phyloP scores from a whole-genome alignment of 2,888 invertebrate genomes.

The Drosophila conformis region DNA sequence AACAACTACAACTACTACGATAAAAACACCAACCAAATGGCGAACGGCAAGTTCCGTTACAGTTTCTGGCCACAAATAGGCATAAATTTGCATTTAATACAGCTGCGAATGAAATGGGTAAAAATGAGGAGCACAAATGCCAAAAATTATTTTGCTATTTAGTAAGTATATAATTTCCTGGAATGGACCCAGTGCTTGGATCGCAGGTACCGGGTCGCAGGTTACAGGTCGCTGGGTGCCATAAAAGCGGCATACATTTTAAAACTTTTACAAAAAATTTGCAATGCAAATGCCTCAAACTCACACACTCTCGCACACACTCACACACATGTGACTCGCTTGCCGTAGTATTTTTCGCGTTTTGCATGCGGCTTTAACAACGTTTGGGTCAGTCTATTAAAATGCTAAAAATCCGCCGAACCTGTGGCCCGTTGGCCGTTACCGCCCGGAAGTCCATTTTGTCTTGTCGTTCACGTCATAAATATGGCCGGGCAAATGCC shows the following conservation, averaged over 20 bases:
- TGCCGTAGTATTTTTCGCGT: conserved; percentile 65
- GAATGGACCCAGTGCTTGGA: conserved; percentile 14
- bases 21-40: conserved; percentile 12
- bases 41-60: conserved; percentile 68
- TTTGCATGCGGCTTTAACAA: conserved; percentile 73
- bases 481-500: conserved; percentile 75
- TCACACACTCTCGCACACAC: conserved; percentile 24
- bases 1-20: neutral
- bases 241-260: conserved; percentile 80
- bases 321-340: conserved; percentile 10
- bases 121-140: conserved; percentile 63
- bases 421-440: conserved; percentile 2
- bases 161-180: conserved; percentile 80
- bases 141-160: conserved; percentile 79
- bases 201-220: conserved; percentile 15
- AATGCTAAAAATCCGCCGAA: conserved; percentile 69
- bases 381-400: conserved; percentile 81
- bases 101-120: conserved; percentile 40
- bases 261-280: conserved; percentile 74
- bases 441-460: conserved; percentile 76
- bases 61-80: conserved; percentile 76
- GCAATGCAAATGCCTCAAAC: conserved; percentile 68
- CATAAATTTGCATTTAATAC: conserved; percentile 81
- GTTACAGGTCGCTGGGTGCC: conserved; percentile 66
- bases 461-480: conserved; percentile 81